These are phyloP conservation scores for Diarsia mendica DNA, from an alignment of 2,888 invertebrate genomes.

Conservation along the genomic window DNA sequence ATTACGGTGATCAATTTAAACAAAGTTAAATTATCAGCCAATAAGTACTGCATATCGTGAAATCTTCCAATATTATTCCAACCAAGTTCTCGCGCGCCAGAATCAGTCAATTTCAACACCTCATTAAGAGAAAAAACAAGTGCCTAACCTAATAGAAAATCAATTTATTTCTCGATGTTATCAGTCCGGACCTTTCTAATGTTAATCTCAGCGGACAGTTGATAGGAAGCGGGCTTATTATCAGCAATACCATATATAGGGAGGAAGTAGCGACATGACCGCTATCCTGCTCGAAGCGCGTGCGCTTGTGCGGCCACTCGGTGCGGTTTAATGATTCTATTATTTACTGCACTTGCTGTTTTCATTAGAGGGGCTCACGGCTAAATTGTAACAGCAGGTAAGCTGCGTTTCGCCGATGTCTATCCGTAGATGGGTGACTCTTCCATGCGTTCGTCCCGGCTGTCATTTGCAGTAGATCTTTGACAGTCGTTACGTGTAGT, in stretches of 20 bases:
- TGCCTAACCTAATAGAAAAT: conserved; percentile 50
- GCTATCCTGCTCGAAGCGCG: conserved; percentile 42
- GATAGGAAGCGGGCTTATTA: conserved; percentile 58
- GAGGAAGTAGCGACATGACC: conserved; percentile 56
- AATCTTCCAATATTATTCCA: not conserved
- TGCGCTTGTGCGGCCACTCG: conserved; percentile 21
- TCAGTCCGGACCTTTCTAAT: conserved; percentile 61
- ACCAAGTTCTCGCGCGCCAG: not conserved
- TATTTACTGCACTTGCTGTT: conserved; percentile 38
- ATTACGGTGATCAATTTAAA: not conserved
- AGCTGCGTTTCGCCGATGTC: not conserved
- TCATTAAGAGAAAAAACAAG: conserved; percentile 63
- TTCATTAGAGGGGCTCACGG: not conserved
- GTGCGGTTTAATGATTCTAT: conserved; percentile 62
- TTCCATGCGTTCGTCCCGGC: not conserved
- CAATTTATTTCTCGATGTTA: conserved; percentile 54
- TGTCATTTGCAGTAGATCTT: not conserved
- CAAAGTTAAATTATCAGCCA: not conserved
- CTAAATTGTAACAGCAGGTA: not conserved
- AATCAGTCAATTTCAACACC: conserved; percentile 47
- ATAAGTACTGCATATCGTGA: not conserved
- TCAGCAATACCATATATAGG: conserved; percentile 61
- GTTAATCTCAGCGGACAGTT: conserved; percentile 56
- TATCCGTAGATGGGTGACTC: not conserved
- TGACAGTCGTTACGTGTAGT: not conserved